Evolutionary conservation across 2,113 vertebrate species (phyloP).

Genomic region (Spea multiplicata): DNA sequence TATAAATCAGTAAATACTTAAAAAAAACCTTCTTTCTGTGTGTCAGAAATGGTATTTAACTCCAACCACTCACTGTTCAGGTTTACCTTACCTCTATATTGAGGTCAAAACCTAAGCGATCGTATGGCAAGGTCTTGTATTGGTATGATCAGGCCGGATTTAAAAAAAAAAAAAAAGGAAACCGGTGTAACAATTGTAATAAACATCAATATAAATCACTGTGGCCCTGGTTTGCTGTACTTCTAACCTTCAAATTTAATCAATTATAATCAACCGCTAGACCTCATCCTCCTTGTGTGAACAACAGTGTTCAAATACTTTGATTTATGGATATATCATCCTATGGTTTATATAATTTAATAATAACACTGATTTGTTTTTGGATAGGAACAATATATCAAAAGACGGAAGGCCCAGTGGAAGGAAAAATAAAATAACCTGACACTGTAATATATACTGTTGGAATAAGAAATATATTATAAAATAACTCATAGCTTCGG

Average conservation of each 20-base stretch:
- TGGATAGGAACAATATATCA: constrained; percentile 41
- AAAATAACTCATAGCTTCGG: constrained; percentile 13
- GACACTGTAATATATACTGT: constrained; percentile 30
- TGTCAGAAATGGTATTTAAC: no score
- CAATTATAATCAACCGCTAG: constrained; percentile 35
- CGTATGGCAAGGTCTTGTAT: no score
- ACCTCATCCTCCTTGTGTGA: constrained; percentile 16
- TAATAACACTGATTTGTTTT: constrained; percentile 46
- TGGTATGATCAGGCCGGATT: not conserved
- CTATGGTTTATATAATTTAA: constrained; percentile 40
- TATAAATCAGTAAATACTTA: no score
- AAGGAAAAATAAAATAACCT: constrained; percentile 27
- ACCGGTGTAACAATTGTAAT: constrained; percentile 15
- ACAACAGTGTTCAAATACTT: constrained; percentile 20
- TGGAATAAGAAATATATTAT: constrained; percentile 14
- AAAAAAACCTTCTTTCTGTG: no score
- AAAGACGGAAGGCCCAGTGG: constrained; percentile 2
- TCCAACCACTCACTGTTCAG: no score
- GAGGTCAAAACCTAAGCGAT: no score
- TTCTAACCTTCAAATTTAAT: constrained; percentile 41
- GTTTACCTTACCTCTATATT: no score
- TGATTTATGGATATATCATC: constrained; percentile 38
- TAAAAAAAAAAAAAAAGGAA: not conserved
- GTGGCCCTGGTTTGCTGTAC: constrained; percentile 7
- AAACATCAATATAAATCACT: constrained; percentile 26